phyloP scores from a whole-genome alignment of 2,888 invertebrate species.

The Ariolimax columbianus region DNA sequence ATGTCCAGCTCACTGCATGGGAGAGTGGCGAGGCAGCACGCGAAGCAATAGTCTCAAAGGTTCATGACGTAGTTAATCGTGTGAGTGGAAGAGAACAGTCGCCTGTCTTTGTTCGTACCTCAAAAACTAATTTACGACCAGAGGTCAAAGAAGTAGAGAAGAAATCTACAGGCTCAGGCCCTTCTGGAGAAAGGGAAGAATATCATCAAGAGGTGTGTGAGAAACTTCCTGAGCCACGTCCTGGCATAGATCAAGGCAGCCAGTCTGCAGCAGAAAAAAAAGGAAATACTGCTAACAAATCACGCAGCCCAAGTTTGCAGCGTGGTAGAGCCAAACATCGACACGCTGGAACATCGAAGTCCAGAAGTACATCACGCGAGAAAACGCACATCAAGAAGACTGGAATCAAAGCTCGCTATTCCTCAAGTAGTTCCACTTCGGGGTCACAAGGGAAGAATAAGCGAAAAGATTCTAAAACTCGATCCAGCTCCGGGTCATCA shows the following conservation, averaged over 20 bases:
- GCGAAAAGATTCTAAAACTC: background rate
- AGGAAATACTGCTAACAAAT: background rate
- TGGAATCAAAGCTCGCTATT: background rate
- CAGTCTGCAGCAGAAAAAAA: background rate
- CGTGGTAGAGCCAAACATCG: background rate
- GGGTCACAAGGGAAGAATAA: background rate
- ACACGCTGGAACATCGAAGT: background rate
- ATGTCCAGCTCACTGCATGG: background rate
- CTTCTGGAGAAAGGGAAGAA: background rate
- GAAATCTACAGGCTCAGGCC: background rate
- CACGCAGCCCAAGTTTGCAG: background rate
- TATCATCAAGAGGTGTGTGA: background rate
- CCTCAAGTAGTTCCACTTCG: constrained; percentile 11
- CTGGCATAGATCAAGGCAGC: background rate
- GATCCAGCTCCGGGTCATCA: constrained; percentile 19
- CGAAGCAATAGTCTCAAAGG: background rate
- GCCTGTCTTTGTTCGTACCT: too few species aligned
- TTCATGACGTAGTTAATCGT: constrained; percentile 2
- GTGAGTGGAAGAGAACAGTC: background rate
- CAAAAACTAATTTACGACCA: background rate
- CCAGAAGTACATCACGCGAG: constrained; percentile 17
- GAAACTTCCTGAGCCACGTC: background rate
- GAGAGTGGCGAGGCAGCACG: background rate
- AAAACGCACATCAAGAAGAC: background rate
- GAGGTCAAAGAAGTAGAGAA: background rate